These are phyloP conservation scores for Naso thynnoides DNA, from an alignment of 2,797 vertebrate genomes.

Conservation along the genomic window DNA sequence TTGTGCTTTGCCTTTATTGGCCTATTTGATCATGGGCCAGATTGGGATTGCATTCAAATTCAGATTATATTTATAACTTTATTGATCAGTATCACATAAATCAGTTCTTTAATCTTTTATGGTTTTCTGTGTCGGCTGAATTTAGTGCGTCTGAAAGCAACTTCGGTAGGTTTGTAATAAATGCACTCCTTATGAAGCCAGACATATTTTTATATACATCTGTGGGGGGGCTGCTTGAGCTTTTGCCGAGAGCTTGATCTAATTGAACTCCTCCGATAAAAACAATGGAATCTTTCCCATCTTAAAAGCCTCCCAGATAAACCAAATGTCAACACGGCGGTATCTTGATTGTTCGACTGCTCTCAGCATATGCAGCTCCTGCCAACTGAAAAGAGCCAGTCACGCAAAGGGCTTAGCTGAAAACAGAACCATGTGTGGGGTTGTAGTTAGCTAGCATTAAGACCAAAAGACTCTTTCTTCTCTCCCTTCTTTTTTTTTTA, in stretches of 20 bases:
- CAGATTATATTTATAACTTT: slow-evolving; percentile 14
- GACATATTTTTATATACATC: neutral
- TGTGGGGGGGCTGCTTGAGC: slow-evolving; percentile 5
- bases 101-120: slow-evolving; percentile 10
- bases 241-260: slow-evolving; percentile 49
- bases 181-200: neutral
- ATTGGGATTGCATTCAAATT: slow-evolving; percentile 4
- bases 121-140: slow-evolving; percentile 24
- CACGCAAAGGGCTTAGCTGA: slow-evolving; percentile 82
- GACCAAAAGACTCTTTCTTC: slow-evolving; percentile 75
- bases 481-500: slow-evolving; percentile 37
- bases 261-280: slow-evolving; percentile 70
- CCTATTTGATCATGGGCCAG: neutral
- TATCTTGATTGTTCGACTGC: slow-evolving; percentile 77
- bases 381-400: slow-evolving; percentile 81
- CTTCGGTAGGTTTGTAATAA: slow-evolving; percentile 18
- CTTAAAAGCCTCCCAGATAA: slow-evolving; percentile 77
- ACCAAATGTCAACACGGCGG: slow-evolving; percentile 74
- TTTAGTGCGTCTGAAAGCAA: slow-evolving; percentile 3
- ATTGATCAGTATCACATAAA: slow-evolving; percentile 12
- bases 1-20: slow-evolving; percentile 15
- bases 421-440: slow-evolving; percentile 88
- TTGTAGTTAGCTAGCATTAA: slow-evolving; percentile 78
- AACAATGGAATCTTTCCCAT: slow-evolving; percentile 71
- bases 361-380: slow-evolving; percentile 56